These are phyloP conservation scores for Thecophora atra DNA, from an alignment of 2,888 invertebrate genomes.

Conservation along the genomic window DNA sequence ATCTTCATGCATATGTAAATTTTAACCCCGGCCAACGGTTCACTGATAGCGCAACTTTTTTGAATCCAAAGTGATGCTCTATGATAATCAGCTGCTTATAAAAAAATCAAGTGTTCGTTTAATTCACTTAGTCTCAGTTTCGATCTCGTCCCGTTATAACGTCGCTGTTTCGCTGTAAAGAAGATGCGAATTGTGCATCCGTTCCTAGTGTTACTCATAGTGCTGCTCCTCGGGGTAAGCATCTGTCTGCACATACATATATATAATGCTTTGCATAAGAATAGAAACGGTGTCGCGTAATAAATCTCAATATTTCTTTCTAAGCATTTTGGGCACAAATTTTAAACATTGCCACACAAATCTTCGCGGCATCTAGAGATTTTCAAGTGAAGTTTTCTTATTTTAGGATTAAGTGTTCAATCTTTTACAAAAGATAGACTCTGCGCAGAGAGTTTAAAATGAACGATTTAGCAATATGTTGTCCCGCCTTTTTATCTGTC, in stretches of 20 bases:
- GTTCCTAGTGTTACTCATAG: not conserved
- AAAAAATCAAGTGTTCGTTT: not conserved
- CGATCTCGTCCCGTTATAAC: not conserved
- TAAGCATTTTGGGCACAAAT: not conserved
- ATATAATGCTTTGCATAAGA: too few species aligned
- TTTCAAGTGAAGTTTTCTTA: too few species aligned
- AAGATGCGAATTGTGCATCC: not conserved
- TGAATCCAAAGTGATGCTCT: not conserved
- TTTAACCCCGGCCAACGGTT: not conserved
- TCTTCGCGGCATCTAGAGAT: too few species aligned
- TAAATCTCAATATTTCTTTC: not conserved
- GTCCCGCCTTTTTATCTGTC: not conserved
- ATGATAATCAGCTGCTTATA: slow-evolving; percentile 4
- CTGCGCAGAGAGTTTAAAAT: too few species aligned
- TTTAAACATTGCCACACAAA: too few species aligned
- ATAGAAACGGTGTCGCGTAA: not conserved
- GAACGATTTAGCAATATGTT: not conserved
- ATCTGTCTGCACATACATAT: too few species aligned
- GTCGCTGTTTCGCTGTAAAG: not conserved
- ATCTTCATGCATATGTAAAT: not conserved
- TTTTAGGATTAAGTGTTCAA: too few species aligned
- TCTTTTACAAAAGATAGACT: too few species aligned
- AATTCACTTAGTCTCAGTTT: slow-evolving; percentile 20
- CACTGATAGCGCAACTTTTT: not conserved
- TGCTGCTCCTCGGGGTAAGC: slow-evolving; percentile 11